Evolutionary conservation across 2,888 invertebrate species (phyloP).

Genomic region (Anoplius nigerrimus): DNA sequence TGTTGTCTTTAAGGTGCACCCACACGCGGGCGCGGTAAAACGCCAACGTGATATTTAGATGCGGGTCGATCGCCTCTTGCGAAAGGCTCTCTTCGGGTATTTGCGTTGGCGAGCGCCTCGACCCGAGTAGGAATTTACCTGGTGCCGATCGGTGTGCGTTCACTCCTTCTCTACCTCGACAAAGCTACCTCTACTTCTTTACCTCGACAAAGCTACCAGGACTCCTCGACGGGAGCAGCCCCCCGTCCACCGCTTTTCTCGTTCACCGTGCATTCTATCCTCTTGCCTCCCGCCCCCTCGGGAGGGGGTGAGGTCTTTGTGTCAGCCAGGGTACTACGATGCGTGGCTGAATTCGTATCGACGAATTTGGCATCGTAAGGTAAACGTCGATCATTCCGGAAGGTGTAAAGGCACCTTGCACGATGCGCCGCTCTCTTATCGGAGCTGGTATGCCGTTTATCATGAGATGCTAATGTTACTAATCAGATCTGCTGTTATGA

Average conservation of each 20-base stretch:
- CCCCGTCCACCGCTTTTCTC: no score
- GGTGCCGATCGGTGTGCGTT: conserved; percentile 23
- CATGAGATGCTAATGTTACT: not conserved
- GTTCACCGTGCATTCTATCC: not conserved
- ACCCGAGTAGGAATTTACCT: conserved; percentile 54
- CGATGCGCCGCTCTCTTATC: not conserved
- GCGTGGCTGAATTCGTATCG: conserved; percentile 42
- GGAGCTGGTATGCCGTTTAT: not conserved
- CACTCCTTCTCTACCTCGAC: not conserved
- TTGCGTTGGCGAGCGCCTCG: conserved; percentile 64
- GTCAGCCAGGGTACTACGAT: conserved; percentile 10
- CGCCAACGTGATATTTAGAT: conserved; percentile 56
- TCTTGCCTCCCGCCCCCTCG: not conserved
- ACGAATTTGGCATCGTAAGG: no score
- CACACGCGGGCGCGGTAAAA: conserved; percentile 40
- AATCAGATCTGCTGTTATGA: not conserved
- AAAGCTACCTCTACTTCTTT: not conserved
- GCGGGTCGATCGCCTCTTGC: conserved; percentile 52
- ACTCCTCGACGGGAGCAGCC: not conserved
- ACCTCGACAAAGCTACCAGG: not conserved
- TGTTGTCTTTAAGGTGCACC: conserved; percentile 41
- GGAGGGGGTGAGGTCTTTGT: not conserved
- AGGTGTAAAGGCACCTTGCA: not conserved
- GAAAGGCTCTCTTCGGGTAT: conserved; percentile 59
- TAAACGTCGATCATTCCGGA: not conserved